Percentiles rank a stretch among this genome's conserved stretches.
Evolutionary conservation across 2,888 invertebrate genomes (phyloP).

Genomic region (Himalopsyche japonica): DNA sequence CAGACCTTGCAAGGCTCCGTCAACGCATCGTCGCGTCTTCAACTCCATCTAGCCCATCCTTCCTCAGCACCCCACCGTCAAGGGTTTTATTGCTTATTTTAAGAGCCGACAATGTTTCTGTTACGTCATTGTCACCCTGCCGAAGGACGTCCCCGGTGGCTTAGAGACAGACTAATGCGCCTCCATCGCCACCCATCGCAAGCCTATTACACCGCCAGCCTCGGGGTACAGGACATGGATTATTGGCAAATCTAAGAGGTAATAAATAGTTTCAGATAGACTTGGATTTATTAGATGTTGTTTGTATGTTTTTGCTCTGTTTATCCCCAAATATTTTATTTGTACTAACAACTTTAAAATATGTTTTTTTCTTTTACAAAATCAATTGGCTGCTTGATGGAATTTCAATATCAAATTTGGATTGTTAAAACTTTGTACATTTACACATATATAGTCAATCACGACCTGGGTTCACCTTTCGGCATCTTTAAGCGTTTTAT

Average conservation of each 20-base stretch:
- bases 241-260: neutral
- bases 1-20: neutral
- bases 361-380: too few relatives aligned
- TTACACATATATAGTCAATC: too few relatives aligned
- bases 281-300: neutral
- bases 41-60: neutral
- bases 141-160: constrained; percentile 3
- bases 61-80: constrained; percentile 4
- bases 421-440: too few relatives aligned
- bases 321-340: neutral
- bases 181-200: neutral
- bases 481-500: too few relatives aligned
- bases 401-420: too few relatives aligned
- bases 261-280: neutral
- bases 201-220: neutral
- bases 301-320: neutral
- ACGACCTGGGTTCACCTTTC: too few relatives aligned
- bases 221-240: neutral
- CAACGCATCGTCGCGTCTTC: neutral
- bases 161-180: neutral
- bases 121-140: constrained; percentile 14
- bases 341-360: neutral
- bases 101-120: constrained; percentile 20
- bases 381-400: too few relatives aligned
- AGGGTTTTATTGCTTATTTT: constrained; percentile 32